A percentile compares a stretch with the other conserved stretches of the same genome.
phyloP scores from a whole-genome alignment of 1,140 invertebrate species.

The Atta cephalotes region DNA sequence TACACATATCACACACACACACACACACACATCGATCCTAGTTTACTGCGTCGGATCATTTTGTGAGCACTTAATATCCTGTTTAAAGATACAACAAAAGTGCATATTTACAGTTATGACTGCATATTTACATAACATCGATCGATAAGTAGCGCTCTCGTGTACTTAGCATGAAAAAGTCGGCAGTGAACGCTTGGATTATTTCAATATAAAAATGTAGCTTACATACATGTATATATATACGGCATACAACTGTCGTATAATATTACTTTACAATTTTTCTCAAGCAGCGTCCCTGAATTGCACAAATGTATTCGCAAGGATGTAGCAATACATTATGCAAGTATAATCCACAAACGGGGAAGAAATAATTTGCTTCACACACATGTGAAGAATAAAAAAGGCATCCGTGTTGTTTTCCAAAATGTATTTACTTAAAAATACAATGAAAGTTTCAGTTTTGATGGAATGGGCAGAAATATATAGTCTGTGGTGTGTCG shows the following conservation, averaged over 20 bases:
- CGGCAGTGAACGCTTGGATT: slow-evolving; percentile 46
- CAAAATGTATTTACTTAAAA: slow-evolving; percentile 83
- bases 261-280: slow-evolving; percentile 38
- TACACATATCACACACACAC: slow-evolving; percentile 20
- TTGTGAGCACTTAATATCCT: slow-evolving; percentile 38
- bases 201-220: slow-evolving; percentile 40
- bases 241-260: slow-evolving; percentile 21
- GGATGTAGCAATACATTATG: slow-evolving; percentile 28
- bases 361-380: slow-evolving; percentile 69
- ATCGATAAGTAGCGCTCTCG: slow-evolving; percentile 47
- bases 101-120: slow-evolving; percentile 52
- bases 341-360: slow-evolving; percentile 52
- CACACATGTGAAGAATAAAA: slow-evolving; percentile 75
- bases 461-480: slow-evolving; percentile 81
- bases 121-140: slow-evolving; percentile 58
- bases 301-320: slow-evolving; percentile 52
- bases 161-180: slow-evolving; percentile 40
- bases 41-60: slow-evolving; percentile 24
- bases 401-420: slow-evolving; percentile 74
- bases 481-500: slow-evolving; percentile 76
- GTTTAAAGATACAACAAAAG: slow-evolving; percentile 55
- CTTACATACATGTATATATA: slow-evolving; percentile 44
- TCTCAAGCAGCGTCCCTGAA: slow-evolving; percentile 22
- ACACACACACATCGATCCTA: slow-evolving; percentile 16
- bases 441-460: slow-evolving; percentile 81